phyloP scores from a whole-genome alignment of 2,113 vertebrate species.

The Pomatorhinus ruficollis region DNA sequence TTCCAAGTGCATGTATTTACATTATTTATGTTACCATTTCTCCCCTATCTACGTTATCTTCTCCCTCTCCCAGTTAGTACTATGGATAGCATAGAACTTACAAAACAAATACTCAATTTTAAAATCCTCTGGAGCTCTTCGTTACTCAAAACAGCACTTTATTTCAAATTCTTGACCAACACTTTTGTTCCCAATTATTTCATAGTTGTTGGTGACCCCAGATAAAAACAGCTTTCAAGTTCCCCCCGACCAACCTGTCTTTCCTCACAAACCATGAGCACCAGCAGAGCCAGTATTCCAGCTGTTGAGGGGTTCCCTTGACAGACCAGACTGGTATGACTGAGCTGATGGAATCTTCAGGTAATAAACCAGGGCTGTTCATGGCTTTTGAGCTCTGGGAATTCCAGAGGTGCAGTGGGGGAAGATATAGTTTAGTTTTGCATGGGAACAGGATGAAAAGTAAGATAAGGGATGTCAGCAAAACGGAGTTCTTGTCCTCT shows the following conservation, averaged over 20 bases:
- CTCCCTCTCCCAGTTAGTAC: neutral
- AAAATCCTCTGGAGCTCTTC: neutral
- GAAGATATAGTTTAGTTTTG: neutral
- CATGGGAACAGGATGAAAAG: neutral
- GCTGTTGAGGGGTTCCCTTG: neutral
- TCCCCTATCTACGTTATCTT: neutral
- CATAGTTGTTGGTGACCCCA: neutral
- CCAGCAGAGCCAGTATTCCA: neutral
- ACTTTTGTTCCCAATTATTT: neutral
- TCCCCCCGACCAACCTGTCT: neutral
- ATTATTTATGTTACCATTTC: neutral
- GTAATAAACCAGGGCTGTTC: neutral
- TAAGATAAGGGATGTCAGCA: neutral
- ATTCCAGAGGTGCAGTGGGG: neutral
- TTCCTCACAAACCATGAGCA: neutral
- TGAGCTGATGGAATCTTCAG: neutral
- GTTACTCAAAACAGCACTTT: neutral
- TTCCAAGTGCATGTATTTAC: neutral
- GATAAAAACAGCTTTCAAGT: neutral
- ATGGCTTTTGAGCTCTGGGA: neutral
- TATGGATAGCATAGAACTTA: fast-evolving
- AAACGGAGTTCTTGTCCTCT: neutral
- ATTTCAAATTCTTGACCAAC: neutral
- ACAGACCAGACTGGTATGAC: neutral
- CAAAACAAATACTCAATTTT: neutral